Evolutionary conservation across 2,888 invertebrate genomes (phyloP), one percentile per base, ranked within the genome.

Genomic region (Tetragonula carbonaria): DNA sequence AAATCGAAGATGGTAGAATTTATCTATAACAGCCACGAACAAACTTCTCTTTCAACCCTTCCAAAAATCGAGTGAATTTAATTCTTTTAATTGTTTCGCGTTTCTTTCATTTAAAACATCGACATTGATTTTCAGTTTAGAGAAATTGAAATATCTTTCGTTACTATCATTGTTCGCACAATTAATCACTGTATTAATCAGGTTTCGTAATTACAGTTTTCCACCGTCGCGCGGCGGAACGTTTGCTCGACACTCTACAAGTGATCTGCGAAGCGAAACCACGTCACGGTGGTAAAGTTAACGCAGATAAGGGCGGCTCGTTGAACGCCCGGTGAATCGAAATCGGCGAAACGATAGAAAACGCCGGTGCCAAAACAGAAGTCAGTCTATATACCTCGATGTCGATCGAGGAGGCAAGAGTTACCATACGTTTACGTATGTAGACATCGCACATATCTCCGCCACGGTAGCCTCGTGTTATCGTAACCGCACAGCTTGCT

Each of bases 401-500:
- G 73, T 76, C 79, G 84, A 78, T 70, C 81, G 71, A 78, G 55
- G 68, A 75, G 63, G 53, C 57, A 45, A 51, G 51, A 57, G 68
- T 57, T 53, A 75, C 78, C 67, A 67, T 82, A 85, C 80, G 82
- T 68, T 85, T 73, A 78, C 80, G 82, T 79, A 78, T 81, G 85
- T 82, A 80, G 74, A 74, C 80, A 57, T 80, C 23, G 78, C 59
- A 75, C 80, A 78, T 90, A 90, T 84, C 87, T 88, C 74, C 67
- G 72, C 81, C 81, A 8, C 8, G 72, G 76, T 74, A 74, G 85
- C 83, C 85, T 82, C 75, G 86, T 88, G 91, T 91, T 91, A 91
- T 91, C 90, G 88, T 91, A 76, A 88, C 88, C 78, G 90, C 90
- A 86, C 91, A 91, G 92, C 91, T 92, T 91, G 91, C 92, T 88